A percentile compares a stretch with the other conserved stretches of the same genome.
Conservation (phyloP, 92 coral and sea anemone species). For the Epizoanthus stellaris region DNA sequence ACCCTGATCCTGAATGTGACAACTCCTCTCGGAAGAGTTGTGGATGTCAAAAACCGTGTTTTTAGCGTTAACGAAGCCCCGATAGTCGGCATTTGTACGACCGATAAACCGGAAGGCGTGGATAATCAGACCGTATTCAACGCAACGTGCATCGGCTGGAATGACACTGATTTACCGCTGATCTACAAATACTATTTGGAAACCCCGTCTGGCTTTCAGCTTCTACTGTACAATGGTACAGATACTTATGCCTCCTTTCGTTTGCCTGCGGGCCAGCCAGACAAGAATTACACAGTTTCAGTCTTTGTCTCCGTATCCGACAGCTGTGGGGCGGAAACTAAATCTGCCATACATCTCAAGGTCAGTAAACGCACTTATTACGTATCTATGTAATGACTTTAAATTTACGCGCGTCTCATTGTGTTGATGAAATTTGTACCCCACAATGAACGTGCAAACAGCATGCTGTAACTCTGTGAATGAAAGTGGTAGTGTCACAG, state of each 20-base stretch:
- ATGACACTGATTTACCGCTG: conserved; percentile 3
- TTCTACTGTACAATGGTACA: not conserved
- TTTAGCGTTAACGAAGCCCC: not conserved
- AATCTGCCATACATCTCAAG: not conserved
- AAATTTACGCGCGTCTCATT: not conserved
- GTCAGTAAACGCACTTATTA: not conserved
- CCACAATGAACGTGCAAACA: too few species aligned
- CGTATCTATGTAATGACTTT: not conserved
- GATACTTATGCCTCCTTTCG: not conserved
- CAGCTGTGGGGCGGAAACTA: conserved; percentile 5
- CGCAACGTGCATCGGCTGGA: conserved; percentile 7
- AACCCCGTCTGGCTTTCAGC: not conserved
- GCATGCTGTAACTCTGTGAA: too few species aligned
- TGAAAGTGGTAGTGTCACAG: too few species aligned
- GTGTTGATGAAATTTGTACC: not conserved
- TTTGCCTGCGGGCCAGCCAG: not conserved
- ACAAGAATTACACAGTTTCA: not conserved
- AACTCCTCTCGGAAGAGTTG: conserved; percentile 9
- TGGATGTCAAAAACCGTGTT: not conserved
- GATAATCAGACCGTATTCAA: conserved; percentile 7
- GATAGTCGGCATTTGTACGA: not conserved
- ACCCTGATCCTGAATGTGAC: not conserved
- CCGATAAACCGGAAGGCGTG: conserved; percentile 9
- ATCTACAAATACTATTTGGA: not conserved
- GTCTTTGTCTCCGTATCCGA: conserved; percentile 8